phyloP scores from a whole-genome alignment of 23 tunicate genomes.

The Oikopleura vanhoeffeni region DNA sequence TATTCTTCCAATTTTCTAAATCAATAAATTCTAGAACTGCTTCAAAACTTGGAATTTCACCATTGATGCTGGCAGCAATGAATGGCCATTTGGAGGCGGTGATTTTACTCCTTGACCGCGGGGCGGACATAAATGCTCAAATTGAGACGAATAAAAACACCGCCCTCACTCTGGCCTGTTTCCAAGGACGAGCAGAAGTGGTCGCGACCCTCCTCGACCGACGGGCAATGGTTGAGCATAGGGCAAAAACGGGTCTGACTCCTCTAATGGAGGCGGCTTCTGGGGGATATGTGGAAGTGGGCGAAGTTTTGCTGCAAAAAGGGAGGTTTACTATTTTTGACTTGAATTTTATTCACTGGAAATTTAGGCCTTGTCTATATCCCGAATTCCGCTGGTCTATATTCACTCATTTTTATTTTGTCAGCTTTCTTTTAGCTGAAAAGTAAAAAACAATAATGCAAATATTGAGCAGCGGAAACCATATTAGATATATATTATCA shows the following conservation, averaged over 20 bases:
- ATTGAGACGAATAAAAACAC: conserved; percentile 97
- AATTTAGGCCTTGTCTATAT: too few relatives aligned
- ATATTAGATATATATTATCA: too few relatives aligned
- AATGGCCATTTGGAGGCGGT: conserved; percentile 87
- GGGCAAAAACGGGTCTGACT: conserved; percentile 94
- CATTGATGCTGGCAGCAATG: conserved; percentile 97
- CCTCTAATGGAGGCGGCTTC: conserved; percentile 99
- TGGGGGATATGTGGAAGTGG: conserved; percentile 97
- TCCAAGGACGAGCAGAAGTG: conserved; percentile 96
- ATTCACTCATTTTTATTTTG: too few relatives aligned
- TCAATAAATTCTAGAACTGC: conserved; percentile 80
- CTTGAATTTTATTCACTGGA: too few relatives aligned
- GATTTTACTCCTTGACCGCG: conserved; percentile 57
- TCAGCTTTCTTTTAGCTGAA: too few relatives aligned
- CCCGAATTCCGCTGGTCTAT: too few relatives aligned
- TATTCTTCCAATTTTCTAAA: too few relatives aligned
- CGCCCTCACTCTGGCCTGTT: conserved; percentile 89
- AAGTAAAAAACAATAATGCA: too few relatives aligned
- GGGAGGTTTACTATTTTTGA: too few relatives aligned
- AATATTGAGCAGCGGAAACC: too few relatives aligned
- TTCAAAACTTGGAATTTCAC: conserved; percentile 94
- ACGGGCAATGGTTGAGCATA: conserved; percentile 89
- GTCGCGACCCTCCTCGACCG: conserved; percentile 73
- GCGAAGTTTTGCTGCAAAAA: too few relatives aligned
- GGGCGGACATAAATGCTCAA: conserved; percentile 99